phyloP scores from a whole-genome alignment of 2,797 vertebrate species.

The Enteromius argenteus region DNA sequence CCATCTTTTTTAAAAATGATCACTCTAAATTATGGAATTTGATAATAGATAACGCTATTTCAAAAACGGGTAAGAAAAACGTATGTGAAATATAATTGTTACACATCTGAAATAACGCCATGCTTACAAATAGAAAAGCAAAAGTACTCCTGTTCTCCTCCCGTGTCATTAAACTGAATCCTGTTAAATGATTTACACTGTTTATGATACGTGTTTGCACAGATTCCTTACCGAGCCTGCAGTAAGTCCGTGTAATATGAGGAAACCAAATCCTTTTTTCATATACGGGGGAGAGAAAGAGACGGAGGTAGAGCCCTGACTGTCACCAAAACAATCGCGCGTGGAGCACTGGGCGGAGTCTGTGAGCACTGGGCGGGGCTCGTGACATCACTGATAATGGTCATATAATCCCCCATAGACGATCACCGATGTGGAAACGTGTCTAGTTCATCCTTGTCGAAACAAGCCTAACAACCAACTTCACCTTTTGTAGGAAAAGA shows the following conservation, averaged over 20 bases:
- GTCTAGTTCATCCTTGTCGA: slow-evolving; percentile 19
- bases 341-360: slow-evolving; percentile 70
- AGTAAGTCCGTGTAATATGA: not conserved
- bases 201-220: slow-evolving; percentile 8
- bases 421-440: slow-evolving; percentile 38
- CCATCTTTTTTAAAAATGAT: not conserved
- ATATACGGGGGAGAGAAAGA: too few relatives aligned
- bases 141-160: not conserved
- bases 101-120: not conserved
- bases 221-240: not conserved
- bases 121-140: not conserved
- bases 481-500: slow-evolving; percentile 37
- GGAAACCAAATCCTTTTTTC: not conserved
- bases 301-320: not conserved
- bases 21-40: not conserved
- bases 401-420: slow-evolving; percentile 63
- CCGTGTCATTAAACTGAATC: not conserved
- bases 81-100: not conserved
- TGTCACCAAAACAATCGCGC: slow-evolving; percentile 68
- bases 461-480: slow-evolving; percentile 2
- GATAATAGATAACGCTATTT: not conserved
- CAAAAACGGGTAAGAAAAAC: not conserved
- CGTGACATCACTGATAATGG: slow-evolving; percentile 68
- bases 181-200: slow-evolving; percentile 10
- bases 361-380: slow-evolving; percentile 65